A percentile compares a stretch with the other conserved stretches of the same genome.
Evolutionary conservation across 2,113 vertebrate genomes (phyloP).

Genomic region (Dipodomys merriami): DNA sequence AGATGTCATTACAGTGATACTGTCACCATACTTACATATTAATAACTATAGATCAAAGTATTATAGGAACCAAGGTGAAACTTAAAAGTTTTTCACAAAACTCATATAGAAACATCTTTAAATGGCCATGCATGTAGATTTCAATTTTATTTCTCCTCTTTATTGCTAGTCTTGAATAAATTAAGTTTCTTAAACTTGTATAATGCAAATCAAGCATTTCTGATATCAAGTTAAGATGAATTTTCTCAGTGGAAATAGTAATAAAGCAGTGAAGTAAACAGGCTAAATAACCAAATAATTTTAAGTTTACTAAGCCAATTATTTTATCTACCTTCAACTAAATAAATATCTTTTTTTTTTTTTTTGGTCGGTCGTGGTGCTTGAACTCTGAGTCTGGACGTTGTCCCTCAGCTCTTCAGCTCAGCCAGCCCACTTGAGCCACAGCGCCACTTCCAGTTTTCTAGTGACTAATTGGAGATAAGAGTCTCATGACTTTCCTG

Average conservation of each 20-base stretch:
- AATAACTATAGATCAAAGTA: not conserved
- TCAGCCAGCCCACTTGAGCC: no score
- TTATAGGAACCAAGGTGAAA: not conserved
- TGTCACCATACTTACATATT: not conserved
- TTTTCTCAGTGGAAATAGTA: not conserved
- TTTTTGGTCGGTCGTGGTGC: no score
- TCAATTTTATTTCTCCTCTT: not conserved
- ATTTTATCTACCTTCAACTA: conserved; percentile 33
- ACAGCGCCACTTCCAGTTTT: no score
- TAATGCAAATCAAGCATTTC: conserved; percentile 8
- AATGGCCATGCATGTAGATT: not conserved
- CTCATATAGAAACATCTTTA: not conserved
- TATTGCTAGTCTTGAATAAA: not conserved
- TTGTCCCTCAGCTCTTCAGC: no score
- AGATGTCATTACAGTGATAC: not conserved
- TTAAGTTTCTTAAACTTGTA: not conserved
- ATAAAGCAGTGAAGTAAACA: not conserved
- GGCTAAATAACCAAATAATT: not conserved
- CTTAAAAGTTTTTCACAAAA: not conserved
- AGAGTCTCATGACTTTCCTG: no score
- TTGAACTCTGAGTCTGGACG: no score
- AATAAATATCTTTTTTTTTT: not conserved
- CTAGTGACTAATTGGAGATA: no score
- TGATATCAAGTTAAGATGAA: not conserved
- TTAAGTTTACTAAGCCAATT: conserved; percentile 21